phyloP scores from a whole-genome alignment of 2,888 invertebrate species.

The Eupithecia dodoneata region DNA sequence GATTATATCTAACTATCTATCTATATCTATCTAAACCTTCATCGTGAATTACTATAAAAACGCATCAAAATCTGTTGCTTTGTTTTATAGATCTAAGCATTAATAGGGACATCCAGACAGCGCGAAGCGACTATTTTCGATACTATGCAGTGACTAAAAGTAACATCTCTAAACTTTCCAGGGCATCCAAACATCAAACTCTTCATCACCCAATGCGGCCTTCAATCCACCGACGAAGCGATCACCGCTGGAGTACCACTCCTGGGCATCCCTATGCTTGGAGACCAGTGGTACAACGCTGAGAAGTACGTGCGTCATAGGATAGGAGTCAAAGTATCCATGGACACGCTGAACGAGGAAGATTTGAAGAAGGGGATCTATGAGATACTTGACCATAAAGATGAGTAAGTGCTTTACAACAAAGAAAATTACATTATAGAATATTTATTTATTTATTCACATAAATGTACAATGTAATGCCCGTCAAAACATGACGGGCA shows the following conservation, averaged over 20 bases:
- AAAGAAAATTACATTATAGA: too few species aligned
- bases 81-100: too few species aligned
- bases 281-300: slow-evolving; percentile 73
- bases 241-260: slow-evolving; percentile 71
- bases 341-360: slow-evolving; percentile 55
- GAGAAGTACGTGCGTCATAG: slow-evolving; percentile 57
- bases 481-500: too few species aligned
- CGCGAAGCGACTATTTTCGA: too few species aligned
- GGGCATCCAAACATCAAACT: slow-evolving; percentile 76
- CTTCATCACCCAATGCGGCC: slow-evolving; percentile 77
- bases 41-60: too few species aligned
- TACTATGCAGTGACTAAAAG: too few species aligned
- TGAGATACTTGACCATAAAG: slow-evolving; percentile 49
- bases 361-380: slow-evolving; percentile 52
- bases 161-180: slow-evolving; percentile 38
- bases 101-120: too few species aligned
- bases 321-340: slow-evolving; percentile 57
- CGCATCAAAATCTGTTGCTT: too few species aligned
- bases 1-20: too few species aligned
- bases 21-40: too few species aligned
- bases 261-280: slow-evolving; percentile 70
- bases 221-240: slow-evolving; percentile 77
- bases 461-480: too few species aligned
- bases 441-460: too few species aligned
- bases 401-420: slow-evolving; percentile 45